phyloP scores from a whole-genome alignment of 2,797 vertebrate genomes.

The Eulemur coronatus region DNA sequence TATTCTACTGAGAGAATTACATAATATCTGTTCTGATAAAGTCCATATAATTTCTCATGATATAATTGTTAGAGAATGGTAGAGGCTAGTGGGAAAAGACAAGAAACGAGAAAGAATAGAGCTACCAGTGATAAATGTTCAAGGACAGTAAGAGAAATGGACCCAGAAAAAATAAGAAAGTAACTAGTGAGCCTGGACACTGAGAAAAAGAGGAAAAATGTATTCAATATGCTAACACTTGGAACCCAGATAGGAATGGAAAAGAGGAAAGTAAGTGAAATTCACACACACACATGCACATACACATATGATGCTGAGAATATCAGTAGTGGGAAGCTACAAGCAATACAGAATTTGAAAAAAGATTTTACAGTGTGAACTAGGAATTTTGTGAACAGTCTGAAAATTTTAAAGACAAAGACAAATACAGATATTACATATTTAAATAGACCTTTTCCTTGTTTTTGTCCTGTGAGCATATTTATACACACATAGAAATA shows the following conservation, averaged over 20 bases:
- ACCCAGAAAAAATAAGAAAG: not conserved
- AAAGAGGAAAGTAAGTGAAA: not conserved
- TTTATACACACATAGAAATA: not conserved
- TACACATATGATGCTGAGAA: not conserved
- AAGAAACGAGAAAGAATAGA: not conserved
- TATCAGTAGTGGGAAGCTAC: not conserved
- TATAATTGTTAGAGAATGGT: not conserved
- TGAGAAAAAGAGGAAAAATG: not conserved
- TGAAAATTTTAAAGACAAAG: constrained; percentile 1
- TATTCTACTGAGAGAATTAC: not conserved
- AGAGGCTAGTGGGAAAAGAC: not conserved
- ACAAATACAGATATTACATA: not conserved
- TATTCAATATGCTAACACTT: not conserved
- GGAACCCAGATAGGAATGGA: not conserved
- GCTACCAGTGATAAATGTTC: not conserved
- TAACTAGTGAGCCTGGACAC: not conserved
- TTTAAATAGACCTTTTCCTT: not conserved
- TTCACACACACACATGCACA: not conserved
- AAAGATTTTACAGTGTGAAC: not conserved
- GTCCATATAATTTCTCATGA: not conserved
- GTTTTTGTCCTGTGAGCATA: not conserved
- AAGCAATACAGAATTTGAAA: not conserved
- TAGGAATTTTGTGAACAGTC: not conserved
- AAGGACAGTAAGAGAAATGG: not conserved
- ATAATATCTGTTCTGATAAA: not conserved